These are phyloP conservation scores for Amiota minor DNA, from an alignment of 2,888 invertebrate species.

Conservation along the genomic window DNA sequence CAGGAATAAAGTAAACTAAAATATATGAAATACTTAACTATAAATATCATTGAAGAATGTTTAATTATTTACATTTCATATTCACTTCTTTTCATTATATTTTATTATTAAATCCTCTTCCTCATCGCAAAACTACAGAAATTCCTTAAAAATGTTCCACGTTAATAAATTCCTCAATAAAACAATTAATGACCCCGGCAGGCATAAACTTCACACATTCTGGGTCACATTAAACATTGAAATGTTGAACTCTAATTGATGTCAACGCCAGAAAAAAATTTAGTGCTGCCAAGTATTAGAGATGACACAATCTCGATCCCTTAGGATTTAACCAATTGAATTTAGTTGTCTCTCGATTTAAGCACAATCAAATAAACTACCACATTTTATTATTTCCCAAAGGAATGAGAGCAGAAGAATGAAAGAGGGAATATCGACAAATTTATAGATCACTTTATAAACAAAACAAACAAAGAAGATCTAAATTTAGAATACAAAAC, in stretches of 20 bases:
- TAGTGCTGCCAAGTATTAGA: too few species aligned
- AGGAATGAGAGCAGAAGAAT: neutral
- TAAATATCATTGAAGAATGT: neutral
- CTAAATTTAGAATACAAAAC: constrained; percentile 60
- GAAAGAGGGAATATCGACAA: neutral
- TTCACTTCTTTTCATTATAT: neutral
- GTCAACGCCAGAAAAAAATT: neutral
- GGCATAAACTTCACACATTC: neutral
- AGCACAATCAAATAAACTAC: constrained; percentile 3
- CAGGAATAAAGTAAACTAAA: too few species aligned
- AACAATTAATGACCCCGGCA: constrained; percentile 5
- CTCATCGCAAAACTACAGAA: too few species aligned
- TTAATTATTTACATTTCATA: neutral
- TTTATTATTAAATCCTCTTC: too few species aligned
- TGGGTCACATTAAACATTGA: neutral
- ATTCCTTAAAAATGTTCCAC: too few species aligned
- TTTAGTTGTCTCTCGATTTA: neutral
- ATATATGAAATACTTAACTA: neutral
- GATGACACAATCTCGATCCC: too few species aligned
- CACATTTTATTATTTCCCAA: neutral
- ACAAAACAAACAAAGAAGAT: constrained; percentile 61
- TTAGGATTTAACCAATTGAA: neutral
- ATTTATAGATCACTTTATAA: constrained; percentile 56
- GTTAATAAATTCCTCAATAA: constrained; percentile 7
- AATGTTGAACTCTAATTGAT: neutral